These are phyloP conservation scores for Hippoglossus stenolepis DNA, from an alignment of 2,113 vertebrate genomes.

Conservation along the genomic window DNA sequence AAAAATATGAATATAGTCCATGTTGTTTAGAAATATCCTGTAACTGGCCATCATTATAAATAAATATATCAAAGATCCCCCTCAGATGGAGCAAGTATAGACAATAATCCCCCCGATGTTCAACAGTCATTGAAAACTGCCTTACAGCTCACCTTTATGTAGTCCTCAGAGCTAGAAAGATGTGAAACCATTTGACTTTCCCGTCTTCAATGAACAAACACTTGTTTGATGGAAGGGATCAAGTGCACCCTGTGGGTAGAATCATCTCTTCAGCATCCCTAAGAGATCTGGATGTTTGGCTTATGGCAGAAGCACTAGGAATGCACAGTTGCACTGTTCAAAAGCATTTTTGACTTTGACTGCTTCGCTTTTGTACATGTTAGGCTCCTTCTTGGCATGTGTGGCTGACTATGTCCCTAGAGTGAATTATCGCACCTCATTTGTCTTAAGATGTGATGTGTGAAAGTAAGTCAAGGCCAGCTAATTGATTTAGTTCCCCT, in stretches of 20 bases:
- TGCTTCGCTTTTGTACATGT: constrained; percentile 48
- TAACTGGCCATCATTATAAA: constrained; percentile 17
- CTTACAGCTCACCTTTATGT: constrained; percentile 62
- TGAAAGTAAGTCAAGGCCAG: constrained; percentile 66
- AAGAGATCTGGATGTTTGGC: constrained; percentile 66
- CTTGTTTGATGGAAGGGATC: constrained; percentile 71
- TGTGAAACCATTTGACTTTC: constrained; percentile 67
- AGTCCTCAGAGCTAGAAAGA: constrained; percentile 61
- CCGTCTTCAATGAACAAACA: constrained; percentile 63
- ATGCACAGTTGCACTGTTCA: constrained; percentile 56
- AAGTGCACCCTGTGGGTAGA: constrained; percentile 72
- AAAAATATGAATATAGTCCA: neutral
- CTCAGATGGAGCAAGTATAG: constrained; percentile 36
- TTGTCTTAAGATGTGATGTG: constrained; percentile 65
- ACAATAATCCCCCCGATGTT: constrained; percentile 42
- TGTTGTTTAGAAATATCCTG: neutral
- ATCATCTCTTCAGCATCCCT: constrained; percentile 53
- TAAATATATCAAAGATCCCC: constrained; percentile 14
- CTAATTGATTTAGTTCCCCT: constrained; percentile 61
- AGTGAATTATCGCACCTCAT: constrained; percentile 56
- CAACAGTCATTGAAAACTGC: constrained; percentile 48
- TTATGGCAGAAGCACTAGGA: constrained; percentile 54
- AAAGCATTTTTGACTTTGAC: constrained; percentile 60
- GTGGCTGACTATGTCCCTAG: constrained; percentile 43
- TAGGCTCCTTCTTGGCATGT: constrained; percentile 45